phyloP scores from a whole-genome alignment of 2,888 invertebrate species.

The Noctua janthina region DNA sequence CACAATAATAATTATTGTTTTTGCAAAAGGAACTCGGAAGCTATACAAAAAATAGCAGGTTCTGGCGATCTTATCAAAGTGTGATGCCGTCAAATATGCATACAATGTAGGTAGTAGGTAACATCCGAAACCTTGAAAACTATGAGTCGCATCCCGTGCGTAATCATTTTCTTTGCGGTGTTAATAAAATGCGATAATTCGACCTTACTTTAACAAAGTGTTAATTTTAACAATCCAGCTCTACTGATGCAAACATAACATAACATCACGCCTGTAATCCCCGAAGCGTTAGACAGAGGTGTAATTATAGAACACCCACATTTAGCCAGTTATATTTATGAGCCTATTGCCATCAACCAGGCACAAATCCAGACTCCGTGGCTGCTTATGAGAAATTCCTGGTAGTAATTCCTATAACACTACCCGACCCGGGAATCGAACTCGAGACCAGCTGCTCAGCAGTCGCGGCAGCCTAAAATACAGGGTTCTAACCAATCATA shows the following conservation, averaged over 20 bases:
- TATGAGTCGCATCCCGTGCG: constrained; percentile 1
- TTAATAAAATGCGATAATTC: constrained; percentile 39
- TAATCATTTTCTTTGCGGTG: constrained; percentile 36
- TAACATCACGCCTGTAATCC: background rate
- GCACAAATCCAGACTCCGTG: background rate
- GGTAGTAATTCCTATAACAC: background rate
- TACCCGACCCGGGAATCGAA: background rate
- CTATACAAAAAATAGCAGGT: constrained; percentile 7
- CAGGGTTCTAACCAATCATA: background rate
- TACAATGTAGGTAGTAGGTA: constrained; percentile 32
- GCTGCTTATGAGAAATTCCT: background rate
- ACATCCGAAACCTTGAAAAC: constrained; percentile 27
- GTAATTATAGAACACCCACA: background rate
- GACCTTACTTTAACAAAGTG: background rate
- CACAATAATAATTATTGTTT: constrained; percentile 15
- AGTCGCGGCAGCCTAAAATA: background rate
- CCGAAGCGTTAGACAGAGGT: background rate
- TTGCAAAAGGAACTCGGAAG: constrained; percentile 34
- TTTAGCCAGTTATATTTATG: background rate
- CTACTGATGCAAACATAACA: background rate
- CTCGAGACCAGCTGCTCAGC: background rate
- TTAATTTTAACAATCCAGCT: background rate
- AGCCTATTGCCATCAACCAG: background rate
- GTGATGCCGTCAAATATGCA: constrained; percentile 5
- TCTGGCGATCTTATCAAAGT: constrained; percentile 25